Evolutionary conservation across 1,140 invertebrate species (phyloP).

Genomic region (Cecropterus lyciades): DNA sequence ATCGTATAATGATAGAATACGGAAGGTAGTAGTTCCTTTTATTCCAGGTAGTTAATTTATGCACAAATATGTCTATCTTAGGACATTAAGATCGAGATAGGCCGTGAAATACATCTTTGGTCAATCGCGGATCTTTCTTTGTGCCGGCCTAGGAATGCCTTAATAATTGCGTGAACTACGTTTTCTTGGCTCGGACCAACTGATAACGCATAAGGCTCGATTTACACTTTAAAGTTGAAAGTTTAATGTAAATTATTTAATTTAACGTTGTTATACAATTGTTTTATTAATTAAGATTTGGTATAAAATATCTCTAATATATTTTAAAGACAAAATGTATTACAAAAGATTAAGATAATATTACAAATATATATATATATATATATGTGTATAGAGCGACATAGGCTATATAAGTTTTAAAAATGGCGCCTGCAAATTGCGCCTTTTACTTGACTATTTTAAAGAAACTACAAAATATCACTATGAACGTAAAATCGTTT

Average conservation of each 20-base stretch:
- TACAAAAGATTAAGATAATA: too few relatives aligned
- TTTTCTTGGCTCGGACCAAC: slow-evolving; percentile 36
- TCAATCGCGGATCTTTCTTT: slow-evolving; percentile 51
- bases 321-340: too few relatives aligned
- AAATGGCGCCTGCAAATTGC: too few relatives aligned
- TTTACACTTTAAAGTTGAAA: background rate
- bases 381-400: too few relatives aligned
- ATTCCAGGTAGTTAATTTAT: slow-evolving; percentile 49
- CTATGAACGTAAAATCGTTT: too few relatives aligned
- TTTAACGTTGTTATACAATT: too few relatives aligned
- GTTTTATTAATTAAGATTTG: too few relatives aligned
- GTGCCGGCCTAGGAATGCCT: slow-evolving; percentile 40
- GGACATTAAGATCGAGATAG: slow-evolving; percentile 59
- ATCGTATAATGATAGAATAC: background rate
- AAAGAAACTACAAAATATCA: too few relatives aligned
- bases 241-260: background rate
- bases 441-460: too few relatives aligned
- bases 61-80: slow-evolving; percentile 52
- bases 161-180: slow-evolving; percentile 49
- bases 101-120: slow-evolving; percentile 47
- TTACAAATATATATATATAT: too few relatives aligned
- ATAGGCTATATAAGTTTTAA: too few relatives aligned
- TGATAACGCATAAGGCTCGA: slow-evolving; percentile 17
- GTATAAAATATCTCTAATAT: too few relatives aligned
- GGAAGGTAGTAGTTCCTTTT: slow-evolving; percentile 9